phyloP scores from a whole-genome alignment of 1,140 invertebrate genomes.

The Sminthurinus signatus region DNA sequence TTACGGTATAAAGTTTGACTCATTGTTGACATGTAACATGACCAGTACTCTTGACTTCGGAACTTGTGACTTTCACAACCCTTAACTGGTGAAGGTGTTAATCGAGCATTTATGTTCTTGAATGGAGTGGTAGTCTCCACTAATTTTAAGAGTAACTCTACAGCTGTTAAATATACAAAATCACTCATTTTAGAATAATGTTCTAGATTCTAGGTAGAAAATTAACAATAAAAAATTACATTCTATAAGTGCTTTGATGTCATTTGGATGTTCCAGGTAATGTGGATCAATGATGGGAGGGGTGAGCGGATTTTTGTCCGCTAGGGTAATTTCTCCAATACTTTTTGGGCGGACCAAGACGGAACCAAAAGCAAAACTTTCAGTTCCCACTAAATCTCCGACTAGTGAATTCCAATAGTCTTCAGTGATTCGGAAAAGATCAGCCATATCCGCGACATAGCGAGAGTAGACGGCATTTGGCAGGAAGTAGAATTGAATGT shows the following conservation, averaged over 20 bases:
- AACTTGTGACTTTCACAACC: constrained; percentile 69
- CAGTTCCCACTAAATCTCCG: constrained; percentile 1
- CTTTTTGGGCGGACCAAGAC: constrained; percentile 39
- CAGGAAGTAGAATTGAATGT: constrained; percentile 29
- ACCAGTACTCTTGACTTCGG: constrained; percentile 70
- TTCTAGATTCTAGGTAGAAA: background rate
- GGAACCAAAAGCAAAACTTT: constrained; percentile 5
- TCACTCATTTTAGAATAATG: no score
- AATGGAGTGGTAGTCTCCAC: constrained; percentile 6
- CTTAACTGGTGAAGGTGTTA: constrained; percentile 50
- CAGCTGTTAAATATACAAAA: background rate
- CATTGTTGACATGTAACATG: constrained; percentile 74
- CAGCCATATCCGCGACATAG: background rate
- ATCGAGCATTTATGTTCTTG: constrained; percentile 7
- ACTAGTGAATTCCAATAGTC: constrained; percentile 5
- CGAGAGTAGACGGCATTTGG: constrained; percentile 4
- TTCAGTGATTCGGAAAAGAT: background rate
- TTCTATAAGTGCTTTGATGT: constrained; percentile 27
- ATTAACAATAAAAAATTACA: constrained; percentile 2
- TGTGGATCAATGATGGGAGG: constrained; percentile 40
- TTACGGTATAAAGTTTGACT: constrained; percentile 68
- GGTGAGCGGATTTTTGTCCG: constrained; percentile 28
- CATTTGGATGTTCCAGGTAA: constrained; percentile 41
- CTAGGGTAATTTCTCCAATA: constrained; percentile 35
- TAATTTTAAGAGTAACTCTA: background rate